Evolutionary conservation across 2,888 invertebrate genomes (phyloP).

Genomic region (Thalpophila matura): DNA sequence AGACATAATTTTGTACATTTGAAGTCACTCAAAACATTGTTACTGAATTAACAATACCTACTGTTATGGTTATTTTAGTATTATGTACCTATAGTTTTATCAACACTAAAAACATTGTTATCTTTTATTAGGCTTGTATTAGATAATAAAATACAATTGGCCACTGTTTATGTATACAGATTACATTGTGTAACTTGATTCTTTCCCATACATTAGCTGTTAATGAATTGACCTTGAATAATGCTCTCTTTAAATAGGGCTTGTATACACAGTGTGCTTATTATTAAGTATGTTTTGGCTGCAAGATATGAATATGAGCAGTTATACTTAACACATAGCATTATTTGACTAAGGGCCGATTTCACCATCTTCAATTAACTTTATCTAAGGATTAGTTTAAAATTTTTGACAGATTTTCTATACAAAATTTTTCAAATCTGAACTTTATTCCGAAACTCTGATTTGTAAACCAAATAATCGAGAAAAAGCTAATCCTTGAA

Average conservation of each 20-base stretch:
- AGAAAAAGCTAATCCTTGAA: background rate
- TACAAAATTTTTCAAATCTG: too few relatives aligned
- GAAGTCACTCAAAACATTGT: background rate
- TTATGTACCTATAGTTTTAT: slow-evolving; percentile 12
- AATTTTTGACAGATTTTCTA: too few relatives aligned
- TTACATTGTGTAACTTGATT: slow-evolving; percentile 32
- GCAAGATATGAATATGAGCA: slow-evolving; percentile 6
- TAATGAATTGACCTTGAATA: slow-evolving; percentile 47
- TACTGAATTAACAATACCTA: background rate
- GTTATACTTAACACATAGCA: background rate
- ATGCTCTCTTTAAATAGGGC: background rate
- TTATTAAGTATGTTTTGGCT: slow-evolving; percentile 4
- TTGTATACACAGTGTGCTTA: background rate
- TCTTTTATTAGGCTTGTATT: slow-evolving; percentile 5
- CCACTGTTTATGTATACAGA: slow-evolving; percentile 4
- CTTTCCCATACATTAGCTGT: slow-evolving; percentile 15
- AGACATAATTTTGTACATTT: slow-evolving; percentile 9
- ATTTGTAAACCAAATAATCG: background rate
- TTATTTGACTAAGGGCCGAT: too few relatives aligned
- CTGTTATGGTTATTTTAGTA: background rate
- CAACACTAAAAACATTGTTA: slow-evolving; percentile 24
- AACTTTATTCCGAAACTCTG: too few relatives aligned
- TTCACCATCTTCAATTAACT: too few relatives aligned
- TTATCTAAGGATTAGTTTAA: too few relatives aligned
- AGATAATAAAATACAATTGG: slow-evolving; percentile 24